A percentile compares a stretch with the other conserved stretches of the same genome.
These are phyloP conservation scores for Echinometra lucunter DNA, from an alignment of 53 echinoderm and acorn worm genomes.

Conservation along the genomic window DNA sequence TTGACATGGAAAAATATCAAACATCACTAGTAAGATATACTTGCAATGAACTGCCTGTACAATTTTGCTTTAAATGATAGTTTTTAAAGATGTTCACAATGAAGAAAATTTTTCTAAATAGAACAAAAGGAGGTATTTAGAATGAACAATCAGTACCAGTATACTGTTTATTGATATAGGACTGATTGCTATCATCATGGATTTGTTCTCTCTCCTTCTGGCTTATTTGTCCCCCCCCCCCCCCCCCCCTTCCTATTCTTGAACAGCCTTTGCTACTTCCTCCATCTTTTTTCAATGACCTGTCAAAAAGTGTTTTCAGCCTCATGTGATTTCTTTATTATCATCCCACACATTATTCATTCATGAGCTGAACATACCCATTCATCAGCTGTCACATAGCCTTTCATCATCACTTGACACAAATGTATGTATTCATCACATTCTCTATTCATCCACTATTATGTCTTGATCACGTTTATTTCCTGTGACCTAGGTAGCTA, in stretches of 20 bases:
- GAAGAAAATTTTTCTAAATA: too few species aligned
- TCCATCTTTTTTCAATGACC: neutral
- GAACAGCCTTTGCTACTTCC: neutral
- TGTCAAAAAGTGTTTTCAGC: neutral
- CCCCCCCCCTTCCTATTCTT: neutral
- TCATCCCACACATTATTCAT: neutral
- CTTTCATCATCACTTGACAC: neutral
- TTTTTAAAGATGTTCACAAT: too few species aligned
- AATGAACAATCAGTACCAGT: too few species aligned
- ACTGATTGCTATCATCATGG: too few species aligned
- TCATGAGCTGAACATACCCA: neutral
- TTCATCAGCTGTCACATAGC: neutral
- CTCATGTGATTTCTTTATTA: neutral
- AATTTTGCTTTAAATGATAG: too few species aligned
- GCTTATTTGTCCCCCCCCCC: neutral
- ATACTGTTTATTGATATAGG: too few species aligned
- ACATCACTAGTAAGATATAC: neutral
- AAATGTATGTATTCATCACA: constrained; percentile 6
- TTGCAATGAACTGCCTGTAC: too few species aligned
- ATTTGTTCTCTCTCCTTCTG: neutral
- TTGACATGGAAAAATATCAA: neutral
- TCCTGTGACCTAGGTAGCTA: neutral
- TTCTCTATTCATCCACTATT: neutral
- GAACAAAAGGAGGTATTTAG: too few species aligned
- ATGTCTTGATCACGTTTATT: neutral